Evolutionary conservation across 2,888 invertebrate genomes (phyloP).

Genomic region (Phyto melanocephala): DNA sequence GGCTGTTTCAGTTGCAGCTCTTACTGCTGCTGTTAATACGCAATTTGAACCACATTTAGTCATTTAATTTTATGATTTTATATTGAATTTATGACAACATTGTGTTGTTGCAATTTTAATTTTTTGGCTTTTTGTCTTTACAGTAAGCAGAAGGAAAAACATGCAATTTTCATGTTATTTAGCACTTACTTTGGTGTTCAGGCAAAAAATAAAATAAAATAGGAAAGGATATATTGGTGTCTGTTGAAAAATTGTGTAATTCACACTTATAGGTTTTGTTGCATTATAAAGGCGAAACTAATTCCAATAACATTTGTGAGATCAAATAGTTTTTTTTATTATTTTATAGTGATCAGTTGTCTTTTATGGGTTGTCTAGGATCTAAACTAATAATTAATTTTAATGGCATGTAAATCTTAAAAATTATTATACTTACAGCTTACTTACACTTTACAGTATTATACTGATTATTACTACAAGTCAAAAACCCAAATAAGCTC

Average conservation of each 20-base stretch:
- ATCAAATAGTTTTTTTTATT: too few relatives aligned
- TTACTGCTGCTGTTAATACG: slow-evolving; percentile 48
- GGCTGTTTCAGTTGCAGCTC: not conserved
- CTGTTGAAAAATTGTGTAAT: slow-evolving; percentile 46
- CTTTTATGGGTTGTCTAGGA: too few relatives aligned
- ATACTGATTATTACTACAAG: too few relatives aligned
- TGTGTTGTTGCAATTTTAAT: slow-evolving; percentile 14
- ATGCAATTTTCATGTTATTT: slow-evolving; percentile 59
- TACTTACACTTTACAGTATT: too few relatives aligned
- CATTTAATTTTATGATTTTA: slow-evolving; percentile 54
- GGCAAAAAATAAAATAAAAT: not conserved
- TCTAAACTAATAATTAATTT: too few relatives aligned
- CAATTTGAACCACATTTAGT: slow-evolving; percentile 48
- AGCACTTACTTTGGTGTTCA: slow-evolving; percentile 36
- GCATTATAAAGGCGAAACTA: not conserved
- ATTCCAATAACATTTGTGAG: not conserved
- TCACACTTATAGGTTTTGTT: slow-evolving; percentile 31
- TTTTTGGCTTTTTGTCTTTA: not conserved
- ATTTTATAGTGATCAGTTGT: too few relatives aligned
- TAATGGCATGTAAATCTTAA: too few relatives aligned
- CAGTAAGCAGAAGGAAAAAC: slow-evolving; percentile 25
- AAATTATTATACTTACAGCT: too few relatives aligned
- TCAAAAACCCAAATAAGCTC: too few relatives aligned
- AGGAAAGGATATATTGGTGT: slow-evolving; percentile 29
- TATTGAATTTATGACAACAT: slow-evolving; percentile 56